Conservation (phyloP, 2,888 invertebrate genomes). For the Patella ulyssiponensis region DNA sequence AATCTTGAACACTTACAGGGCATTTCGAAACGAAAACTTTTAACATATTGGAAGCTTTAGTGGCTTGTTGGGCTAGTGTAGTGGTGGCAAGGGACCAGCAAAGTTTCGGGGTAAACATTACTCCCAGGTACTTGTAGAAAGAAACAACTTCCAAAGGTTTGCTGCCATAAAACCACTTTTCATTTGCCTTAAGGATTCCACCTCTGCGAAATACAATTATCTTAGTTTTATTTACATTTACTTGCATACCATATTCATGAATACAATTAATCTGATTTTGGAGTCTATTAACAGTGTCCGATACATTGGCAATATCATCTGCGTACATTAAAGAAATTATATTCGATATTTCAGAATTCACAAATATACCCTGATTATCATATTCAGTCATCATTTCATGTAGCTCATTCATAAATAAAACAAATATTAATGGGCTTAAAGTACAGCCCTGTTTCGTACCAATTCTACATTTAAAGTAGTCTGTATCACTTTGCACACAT, state of each 20-base stretch:
- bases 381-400: conserved; percentile 6
- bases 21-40: conserved; percentile 11
- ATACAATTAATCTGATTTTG: conserved; percentile 16
- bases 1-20: conserved; percentile 10
- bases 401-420: conserved; percentile 18
- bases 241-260: conserved; percentile 4
- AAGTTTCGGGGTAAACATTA: no score
- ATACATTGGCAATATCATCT: conserved; percentile 20
- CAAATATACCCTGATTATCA: conserved; percentile 15
- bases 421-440: conserved; percentile 9
- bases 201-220: no score
- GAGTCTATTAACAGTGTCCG: conserved; percentile 15
- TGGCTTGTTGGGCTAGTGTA: no score
- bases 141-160: no score
- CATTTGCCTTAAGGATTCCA: no score
- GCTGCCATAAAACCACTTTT: no score
- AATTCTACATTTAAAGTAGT: conserved; percentile 17
- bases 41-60: conserved; percentile 12
- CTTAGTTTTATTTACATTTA: conserved; percentile 22
- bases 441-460: conserved; percentile 21
- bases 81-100: no score
- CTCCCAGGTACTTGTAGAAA: no score
- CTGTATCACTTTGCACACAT: conserved; percentile 5
- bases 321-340: conserved; percentile 22
- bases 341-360: conserved; percentile 18